Evolutionary conservation across 2,113 vertebrate genomes (phyloP).

Genomic region (Saccopteryx leptura): DNA sequence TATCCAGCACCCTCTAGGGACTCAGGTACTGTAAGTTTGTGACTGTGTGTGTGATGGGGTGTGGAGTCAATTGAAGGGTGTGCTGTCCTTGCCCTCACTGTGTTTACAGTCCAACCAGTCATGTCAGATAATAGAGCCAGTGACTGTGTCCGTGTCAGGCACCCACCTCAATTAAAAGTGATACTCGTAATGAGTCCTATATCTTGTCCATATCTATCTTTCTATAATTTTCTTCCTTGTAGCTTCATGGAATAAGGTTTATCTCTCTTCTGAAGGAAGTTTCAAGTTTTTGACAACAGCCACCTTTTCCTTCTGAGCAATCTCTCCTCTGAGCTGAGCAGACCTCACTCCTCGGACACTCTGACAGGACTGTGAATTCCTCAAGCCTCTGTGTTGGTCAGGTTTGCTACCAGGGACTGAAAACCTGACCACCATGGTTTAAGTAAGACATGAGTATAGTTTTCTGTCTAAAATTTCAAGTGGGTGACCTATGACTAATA

Average conservation of each 20-base stretch:
- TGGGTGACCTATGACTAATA: background rate
- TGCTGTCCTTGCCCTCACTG: background rate
- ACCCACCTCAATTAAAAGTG: background rate
- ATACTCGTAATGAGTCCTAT: background rate
- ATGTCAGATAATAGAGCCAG: background rate
- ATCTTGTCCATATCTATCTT: constrained; percentile 30
- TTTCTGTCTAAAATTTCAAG: background rate
- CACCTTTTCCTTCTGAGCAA: background rate
- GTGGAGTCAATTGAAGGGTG: rapidly evolving
- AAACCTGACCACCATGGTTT: background rate
- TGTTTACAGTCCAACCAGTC: background rate
- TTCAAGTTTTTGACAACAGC: background rate
- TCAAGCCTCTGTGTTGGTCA: background rate
- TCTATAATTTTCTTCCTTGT: background rate
- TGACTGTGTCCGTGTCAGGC: background rate
- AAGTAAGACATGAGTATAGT: background rate
- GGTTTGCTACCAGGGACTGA: background rate
- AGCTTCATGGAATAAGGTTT: background rate
- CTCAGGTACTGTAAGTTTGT: background rate
- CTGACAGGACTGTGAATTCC: background rate
- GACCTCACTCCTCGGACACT: background rate
- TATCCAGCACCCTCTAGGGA: background rate
- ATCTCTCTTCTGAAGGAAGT: background rate
- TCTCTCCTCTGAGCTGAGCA: background rate
- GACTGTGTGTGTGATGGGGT: background rate